Base-by-base conservation (phyloP, 64 coral and sea anemone species). In the Montipora capricornis region DNA sequence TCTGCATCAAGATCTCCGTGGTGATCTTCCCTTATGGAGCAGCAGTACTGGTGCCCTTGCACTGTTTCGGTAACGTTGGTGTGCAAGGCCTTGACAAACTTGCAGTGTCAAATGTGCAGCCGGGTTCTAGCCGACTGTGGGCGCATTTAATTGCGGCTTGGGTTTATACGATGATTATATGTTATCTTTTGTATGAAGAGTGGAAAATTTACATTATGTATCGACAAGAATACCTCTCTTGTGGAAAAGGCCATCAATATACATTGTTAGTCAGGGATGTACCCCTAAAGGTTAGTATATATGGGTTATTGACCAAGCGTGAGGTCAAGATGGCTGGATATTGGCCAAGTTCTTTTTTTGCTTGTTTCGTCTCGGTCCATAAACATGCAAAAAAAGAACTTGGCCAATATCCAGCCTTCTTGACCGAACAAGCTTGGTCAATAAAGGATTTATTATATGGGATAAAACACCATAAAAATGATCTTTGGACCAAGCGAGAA, bases 181-280 rank as follows among this genome's bases (percentile, higher is more conserved):
- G 87, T 50, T 95, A 95, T 64, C 79, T 95, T 17, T 61, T 95
- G 4, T 90, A 90, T 47, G 53, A 73, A 53, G 93, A 95, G 47
- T 95, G 93, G 93, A 86, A 84, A 29, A 66, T 75, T 15, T 95
- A 84, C 55, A 84, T 90, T 5, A 68, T 83, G 14, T 95, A 95
- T 74, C 84, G 93, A 13, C 93, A 95, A 70, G 77, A 83, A 77
- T 90, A 90, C 19, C 80, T 95, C 11, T 81, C 87, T 11, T 51
- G 15, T 29, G 93, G 93, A 16, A 73, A 62, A 76, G 61, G 74
- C 5, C 16, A 90, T 14, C 93, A 95, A 22, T 90, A 90, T 86
- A 73, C 80, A 44, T 68, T 95, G 17, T 52, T 95, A 22, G 11
- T 95, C n/a, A 89, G 93, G 61, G 93, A 95, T 82, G 44, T 95